Percentiles rank a stretch among this genome's conserved stretches.
These are phyloP conservation scores for Leptopilina clavipes DNA, from an alignment of 1,140 invertebrate species.

Conservation along the genomic window DNA sequence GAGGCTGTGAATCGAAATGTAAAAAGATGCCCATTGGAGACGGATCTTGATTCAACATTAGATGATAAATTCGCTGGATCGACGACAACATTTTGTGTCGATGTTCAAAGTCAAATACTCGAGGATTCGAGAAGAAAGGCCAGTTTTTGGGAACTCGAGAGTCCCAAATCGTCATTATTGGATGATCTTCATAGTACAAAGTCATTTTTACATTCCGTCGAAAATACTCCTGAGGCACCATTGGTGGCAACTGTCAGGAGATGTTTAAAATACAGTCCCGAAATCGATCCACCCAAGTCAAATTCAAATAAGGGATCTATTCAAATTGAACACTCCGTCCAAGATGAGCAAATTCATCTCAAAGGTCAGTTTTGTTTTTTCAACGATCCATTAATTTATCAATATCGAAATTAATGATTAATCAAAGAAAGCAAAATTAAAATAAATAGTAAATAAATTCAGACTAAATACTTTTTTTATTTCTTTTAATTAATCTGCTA, in stretches of 20 bases:
- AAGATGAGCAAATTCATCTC: conserved; percentile 67
- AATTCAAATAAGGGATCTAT: conserved; percentile 67
- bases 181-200: conserved; percentile 70
- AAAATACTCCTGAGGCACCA: conserved; percentile 68
- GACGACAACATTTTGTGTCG: conserved; percentile 12
- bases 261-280: conserved; percentile 73
- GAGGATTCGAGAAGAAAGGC: conserved; percentile 55
- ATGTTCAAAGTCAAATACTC: not conserved
- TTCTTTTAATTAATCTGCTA: too few species aligned
- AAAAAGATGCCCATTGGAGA: conserved; percentile 67
- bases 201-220: conserved; percentile 65
- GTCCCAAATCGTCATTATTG: conserved; percentile 67
- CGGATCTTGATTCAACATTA: conserved; percentile 66
- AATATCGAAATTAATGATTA: too few species aligned
- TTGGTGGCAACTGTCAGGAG: conserved; percentile 71
- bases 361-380: conserved; percentile 62
- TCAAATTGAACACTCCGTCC: conserved; percentile 69
- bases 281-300: conserved; percentile 59
- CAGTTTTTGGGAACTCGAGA: conserved; percentile 67
- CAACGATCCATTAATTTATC: not conserved
- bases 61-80: conserved; percentile 41
- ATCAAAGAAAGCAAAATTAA: too few species aligned
- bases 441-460: too few species aligned
- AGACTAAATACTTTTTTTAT: too few species aligned
- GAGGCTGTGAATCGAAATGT: conserved; percentile 70